phyloP scores from a whole-genome alignment of 2,888 invertebrate genomes.

The Papilio gigon region DNA sequence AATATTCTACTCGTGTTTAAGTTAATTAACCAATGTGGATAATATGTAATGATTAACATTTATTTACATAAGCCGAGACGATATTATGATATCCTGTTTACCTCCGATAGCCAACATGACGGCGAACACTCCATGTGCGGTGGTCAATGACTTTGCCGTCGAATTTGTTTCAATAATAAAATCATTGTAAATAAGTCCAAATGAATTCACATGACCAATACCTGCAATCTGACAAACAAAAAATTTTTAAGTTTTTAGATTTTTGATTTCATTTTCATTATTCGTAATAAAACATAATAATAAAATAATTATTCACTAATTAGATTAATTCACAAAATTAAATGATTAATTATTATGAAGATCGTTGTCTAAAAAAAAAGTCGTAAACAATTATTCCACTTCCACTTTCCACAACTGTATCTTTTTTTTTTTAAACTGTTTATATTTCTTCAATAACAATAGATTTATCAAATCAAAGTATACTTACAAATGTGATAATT shows the following conservation, averaged over 20 bases:
- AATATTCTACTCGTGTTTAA: not conserved
- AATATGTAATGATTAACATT: not conserved
- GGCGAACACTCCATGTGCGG: conserved; percentile 72
- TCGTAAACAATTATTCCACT: too few species aligned
- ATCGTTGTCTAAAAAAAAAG: too few species aligned
- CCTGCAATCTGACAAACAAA: conserved; percentile 79
- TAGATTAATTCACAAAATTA: too few species aligned
- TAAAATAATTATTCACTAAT: too few species aligned
- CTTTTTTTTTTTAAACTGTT: too few species aligned
- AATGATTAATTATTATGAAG: too few species aligned
- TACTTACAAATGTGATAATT: conserved; percentile 84
- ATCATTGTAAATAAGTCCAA: conserved; percentile 80
- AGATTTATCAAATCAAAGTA: not conserved
- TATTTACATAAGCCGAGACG: not conserved
- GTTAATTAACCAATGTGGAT: not conserved
- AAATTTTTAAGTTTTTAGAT: not conserved
- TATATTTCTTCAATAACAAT: too few species aligned
- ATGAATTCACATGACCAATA: conserved; percentile 83
- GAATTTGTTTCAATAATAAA: conserved; percentile 71
- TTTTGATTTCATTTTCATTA: too few species aligned
- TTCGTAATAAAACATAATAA: too few species aligned
- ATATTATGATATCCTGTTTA: conserved; percentile 44
- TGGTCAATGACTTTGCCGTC: conserved; percentile 70
- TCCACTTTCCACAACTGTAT: too few species aligned
- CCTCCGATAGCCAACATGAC: conserved; percentile 77